phyloP scores from a whole-genome alignment of 1,140 invertebrate genomes.

The Meloidogyne exigua region DNA sequence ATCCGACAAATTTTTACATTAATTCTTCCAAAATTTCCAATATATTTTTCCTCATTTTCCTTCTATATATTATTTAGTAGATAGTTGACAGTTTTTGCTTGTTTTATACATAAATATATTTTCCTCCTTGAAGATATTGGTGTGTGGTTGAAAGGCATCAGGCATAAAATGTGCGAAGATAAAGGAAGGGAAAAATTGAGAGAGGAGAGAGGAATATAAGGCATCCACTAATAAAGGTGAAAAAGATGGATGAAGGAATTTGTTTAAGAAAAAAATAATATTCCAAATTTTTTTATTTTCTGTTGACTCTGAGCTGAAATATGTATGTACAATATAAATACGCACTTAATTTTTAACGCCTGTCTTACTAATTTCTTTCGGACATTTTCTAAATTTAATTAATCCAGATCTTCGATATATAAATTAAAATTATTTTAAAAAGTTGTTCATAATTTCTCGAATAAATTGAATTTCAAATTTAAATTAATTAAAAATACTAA shows the following conservation, averaged over 20 bases:
- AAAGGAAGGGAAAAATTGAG: neutral
- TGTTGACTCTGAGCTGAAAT: neutral
- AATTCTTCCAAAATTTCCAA: neutral
- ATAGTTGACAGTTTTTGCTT: neutral
- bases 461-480: neutral
- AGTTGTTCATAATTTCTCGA: too few relatives aligned
- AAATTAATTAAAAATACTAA: neutral
- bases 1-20: neutral
- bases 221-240: neutral
- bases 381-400: neutral
- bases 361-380: neutral
- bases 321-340: neutral
- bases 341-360: neutral
- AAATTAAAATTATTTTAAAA: too few relatives aligned
- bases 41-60: neutral
- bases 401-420: neutral
- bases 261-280: neutral
- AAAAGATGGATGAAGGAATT: neutral
- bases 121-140: neutral
- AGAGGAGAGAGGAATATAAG: neutral
- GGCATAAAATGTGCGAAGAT: neutral
- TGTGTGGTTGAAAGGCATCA: neutral
- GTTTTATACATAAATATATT: neutral
- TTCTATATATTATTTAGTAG: neutral
- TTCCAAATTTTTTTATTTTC: neutral